Evolutionary conservation across 2,888 invertebrate species (phyloP).

Genomic region (Dicranocentrus wangi): DNA sequence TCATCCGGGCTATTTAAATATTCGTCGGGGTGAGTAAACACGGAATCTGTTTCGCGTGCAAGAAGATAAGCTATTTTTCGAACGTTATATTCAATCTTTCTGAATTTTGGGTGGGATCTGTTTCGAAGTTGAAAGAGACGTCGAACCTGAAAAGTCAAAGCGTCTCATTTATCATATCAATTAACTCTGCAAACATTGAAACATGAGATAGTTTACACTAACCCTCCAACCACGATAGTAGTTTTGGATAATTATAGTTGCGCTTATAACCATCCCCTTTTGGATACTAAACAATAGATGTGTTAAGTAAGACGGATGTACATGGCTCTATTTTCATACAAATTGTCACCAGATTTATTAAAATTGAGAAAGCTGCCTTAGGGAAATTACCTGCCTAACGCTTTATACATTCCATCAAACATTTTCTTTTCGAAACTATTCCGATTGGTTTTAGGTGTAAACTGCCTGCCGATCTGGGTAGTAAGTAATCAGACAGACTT

Average conservation of each 20-base stretch:
- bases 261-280: conserved; percentile 26
- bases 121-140: conserved; percentile 53
- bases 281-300: conserved; percentile 5
- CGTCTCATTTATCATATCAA: too few species aligned
- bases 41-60: conserved; percentile 48
- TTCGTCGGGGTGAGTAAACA: conserved; percentile 12
- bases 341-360: too few species aligned
- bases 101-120: conserved; percentile 30
- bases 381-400: conserved; percentile 22
- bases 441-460: neutral
- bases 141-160: too few species aligned
- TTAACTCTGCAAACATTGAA: too few species aligned
- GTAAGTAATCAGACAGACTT: neutral
- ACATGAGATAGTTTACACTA: neutral
- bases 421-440: neutral
- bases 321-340: neutral
- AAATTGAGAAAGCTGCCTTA: too few species aligned
- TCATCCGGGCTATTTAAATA: neutral
- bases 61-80: conserved; percentile 59
- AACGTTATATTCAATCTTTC: conserved; percentile 54
- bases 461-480: conserved; percentile 28
- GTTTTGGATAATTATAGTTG: conserved; percentile 48
- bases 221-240: conserved; percentile 65
- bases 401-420: conserved; percentile 3
- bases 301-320: neutral